Conservation (phyloP, 2,113 vertebrate species). For the Ochotona curzoniae region DNA sequence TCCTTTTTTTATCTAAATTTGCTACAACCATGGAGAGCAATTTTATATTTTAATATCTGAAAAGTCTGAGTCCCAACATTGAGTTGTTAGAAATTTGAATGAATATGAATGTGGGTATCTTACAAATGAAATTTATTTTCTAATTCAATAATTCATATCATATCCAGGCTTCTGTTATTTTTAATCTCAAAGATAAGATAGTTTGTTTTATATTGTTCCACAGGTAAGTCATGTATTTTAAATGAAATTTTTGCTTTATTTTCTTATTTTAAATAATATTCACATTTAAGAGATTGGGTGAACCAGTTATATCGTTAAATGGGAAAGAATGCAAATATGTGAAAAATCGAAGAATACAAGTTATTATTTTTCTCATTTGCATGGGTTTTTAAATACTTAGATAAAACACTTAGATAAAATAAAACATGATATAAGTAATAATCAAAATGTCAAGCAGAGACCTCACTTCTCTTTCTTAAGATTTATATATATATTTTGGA, state of each 20-base stretch:
- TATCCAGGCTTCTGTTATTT: not conserved
- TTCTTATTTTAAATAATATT: slow-evolving; percentile 6
- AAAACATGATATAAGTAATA: not conserved
- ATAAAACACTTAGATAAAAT: not conserved
- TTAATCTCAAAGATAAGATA: not conserved
- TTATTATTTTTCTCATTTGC: not conserved
- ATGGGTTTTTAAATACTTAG: not conserved
- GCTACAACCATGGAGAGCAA: not conserved
- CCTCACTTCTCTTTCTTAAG: not conserved
- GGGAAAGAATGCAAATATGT: slow-evolving; percentile 1
- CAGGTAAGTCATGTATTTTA: not conserved
- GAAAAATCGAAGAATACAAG: not conserved
- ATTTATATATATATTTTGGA: too few species aligned
- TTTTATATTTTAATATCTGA: not conserved
- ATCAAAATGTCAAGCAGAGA: not conserved
- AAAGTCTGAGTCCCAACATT: not conserved
- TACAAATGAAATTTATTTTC: not conserved
- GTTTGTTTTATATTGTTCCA: not conserved
- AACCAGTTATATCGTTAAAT: not conserved
- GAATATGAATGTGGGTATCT: not conserved
- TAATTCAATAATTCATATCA: not conserved
- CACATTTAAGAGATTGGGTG: not conserved
- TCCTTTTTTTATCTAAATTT: not conserved
- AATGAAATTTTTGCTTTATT: not conserved
- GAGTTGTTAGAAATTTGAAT: not conserved